Percentiles rank a stretch among this genome's conserved stretches.
These are phyloP conservation scores for Ploceus nigricollis DNA, from an alignment of 2,113 vertebrate genomes.

Conservation along the genomic window DNA sequence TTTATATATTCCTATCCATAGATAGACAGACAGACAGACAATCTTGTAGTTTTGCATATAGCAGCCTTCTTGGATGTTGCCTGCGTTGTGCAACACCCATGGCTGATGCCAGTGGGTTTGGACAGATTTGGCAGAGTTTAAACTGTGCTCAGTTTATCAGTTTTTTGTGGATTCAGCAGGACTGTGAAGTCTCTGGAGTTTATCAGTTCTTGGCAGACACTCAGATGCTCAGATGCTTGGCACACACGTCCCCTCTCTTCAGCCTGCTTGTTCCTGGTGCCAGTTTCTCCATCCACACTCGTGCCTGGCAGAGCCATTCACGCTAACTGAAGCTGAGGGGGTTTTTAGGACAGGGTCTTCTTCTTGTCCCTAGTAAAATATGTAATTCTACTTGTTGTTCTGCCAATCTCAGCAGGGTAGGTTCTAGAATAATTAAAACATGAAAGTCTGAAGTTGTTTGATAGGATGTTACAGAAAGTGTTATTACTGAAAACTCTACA, in stretches of 20 bases:
- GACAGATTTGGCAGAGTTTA: neutral
- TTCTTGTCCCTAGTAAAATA: neutral
- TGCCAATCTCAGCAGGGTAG: neutral
- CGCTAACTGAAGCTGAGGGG: neutral
- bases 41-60: neutral
- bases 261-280: neutral
- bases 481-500: neutral
- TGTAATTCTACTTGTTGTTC: neutral
- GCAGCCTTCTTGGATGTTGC: neutral
- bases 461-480: neutral
- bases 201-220: neutral
- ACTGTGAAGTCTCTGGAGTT: neutral
- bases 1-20: neutral
- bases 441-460: neutral
- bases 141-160: neutral
- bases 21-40: neutral
- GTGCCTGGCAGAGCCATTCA: neutral
- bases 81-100: neutral
- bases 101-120: neutral
- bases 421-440: neutral
- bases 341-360: neutral
- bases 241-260: neutral
- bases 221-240: fast-evolving
- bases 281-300: neutral
- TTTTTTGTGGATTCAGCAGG: neutral